Percentiles rank a stretch among this genome's conserved stretches.
Conservation (phyloP, 2,888 invertebrate species). For the Fragum sueziense region DNA sequence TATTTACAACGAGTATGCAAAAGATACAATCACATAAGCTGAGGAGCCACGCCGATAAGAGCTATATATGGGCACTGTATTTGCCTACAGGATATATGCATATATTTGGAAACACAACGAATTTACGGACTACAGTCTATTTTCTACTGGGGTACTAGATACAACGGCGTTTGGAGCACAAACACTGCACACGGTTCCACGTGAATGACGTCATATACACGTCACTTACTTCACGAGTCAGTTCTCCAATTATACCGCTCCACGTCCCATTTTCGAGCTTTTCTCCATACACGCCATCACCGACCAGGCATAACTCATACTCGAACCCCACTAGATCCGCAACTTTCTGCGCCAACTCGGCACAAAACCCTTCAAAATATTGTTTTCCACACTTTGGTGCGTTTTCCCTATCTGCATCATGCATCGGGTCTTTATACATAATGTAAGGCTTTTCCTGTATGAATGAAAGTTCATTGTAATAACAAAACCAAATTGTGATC, state of each 20-base stretch:
- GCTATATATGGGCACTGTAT: too few species aligned
- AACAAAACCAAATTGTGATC: not conserved
- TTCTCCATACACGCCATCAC: conserved; percentile 75
- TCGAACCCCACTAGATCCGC: conserved; percentile 80
- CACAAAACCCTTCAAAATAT: conserved; percentile 85
- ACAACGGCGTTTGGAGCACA: not conserved
- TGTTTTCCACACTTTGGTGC: conserved; percentile 87
- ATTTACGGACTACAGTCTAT: conserved; percentile 6
- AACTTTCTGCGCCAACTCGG: conserved; percentile 82
- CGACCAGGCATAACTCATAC: conserved; percentile 78
- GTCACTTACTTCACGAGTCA: conserved; percentile 76
- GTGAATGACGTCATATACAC: conserved; percentile 27
- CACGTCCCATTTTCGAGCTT: conserved; percentile 74
- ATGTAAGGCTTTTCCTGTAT: conserved; percentile 77
- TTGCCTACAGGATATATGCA: too few species aligned
- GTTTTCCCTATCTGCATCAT: conserved; percentile 32
- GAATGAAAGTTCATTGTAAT: conserved; percentile 1
- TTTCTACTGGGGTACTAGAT: not conserved
- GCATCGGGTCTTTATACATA: conserved; percentile 64
- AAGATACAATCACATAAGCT: too few species aligned
- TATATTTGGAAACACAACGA: too few species aligned
- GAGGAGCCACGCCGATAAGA: too few species aligned
- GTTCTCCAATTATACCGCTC: conserved; percentile 82
- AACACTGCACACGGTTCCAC: conserved; percentile 12
- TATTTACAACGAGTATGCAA: too few species aligned